Conservation (phyloP, 2,113 vertebrate genomes). For the Halichoerus grypus region DNA sequence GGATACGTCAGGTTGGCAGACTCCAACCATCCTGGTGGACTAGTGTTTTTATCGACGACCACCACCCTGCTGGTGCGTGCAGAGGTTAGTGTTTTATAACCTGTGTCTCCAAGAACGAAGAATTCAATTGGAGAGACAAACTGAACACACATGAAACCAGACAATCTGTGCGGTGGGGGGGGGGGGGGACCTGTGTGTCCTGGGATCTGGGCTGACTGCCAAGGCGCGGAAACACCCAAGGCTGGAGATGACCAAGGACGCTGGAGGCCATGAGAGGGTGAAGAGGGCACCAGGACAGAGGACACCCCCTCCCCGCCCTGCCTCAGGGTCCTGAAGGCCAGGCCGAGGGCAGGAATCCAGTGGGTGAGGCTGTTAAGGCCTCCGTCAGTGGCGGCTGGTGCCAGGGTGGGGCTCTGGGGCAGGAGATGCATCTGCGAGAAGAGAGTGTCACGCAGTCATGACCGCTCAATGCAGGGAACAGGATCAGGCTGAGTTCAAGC, state of each 20-base stretch:
- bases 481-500: neutral
- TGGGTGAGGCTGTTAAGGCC: too few relatives aligned
- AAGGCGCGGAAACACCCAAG: neutral
- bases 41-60: neutral
- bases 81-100: neutral
- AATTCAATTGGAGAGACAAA: neutral
- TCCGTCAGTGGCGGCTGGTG: neutral
- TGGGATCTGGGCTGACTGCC: neutral
- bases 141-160: neutral
- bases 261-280: neutral
- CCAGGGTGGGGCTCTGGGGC: neutral
- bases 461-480: rapidly evolving
- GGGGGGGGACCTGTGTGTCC: rapidly evolving
- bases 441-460: rapidly evolving
- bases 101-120: neutral
- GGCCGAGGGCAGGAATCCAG: rapidly evolving
- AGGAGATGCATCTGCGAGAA: neutral
- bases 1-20: neutral
- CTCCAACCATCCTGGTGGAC: too few relatives aligned
- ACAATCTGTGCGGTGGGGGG: too few relatives aligned
- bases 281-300: neutral
- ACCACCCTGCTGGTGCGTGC: neutral
- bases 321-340: neutral
- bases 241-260: neutral
- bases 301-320: rapidly evolving